phyloP scores from a whole-genome alignment of 2,888 invertebrate species.

The Drosophila lutescens region DNA sequence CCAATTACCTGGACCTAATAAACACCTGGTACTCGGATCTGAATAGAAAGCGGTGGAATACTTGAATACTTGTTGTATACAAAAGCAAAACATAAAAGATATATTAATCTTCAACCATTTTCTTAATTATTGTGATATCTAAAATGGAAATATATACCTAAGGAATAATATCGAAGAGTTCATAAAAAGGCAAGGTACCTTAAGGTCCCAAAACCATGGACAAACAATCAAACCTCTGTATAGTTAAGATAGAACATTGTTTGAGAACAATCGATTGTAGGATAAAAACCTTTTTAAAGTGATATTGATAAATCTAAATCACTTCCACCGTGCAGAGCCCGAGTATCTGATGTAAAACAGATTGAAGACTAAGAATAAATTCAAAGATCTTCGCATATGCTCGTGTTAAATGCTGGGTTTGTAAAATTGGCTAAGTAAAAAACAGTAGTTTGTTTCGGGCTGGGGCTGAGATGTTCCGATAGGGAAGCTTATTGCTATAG shows the following conservation, averaged over 20 bases:
- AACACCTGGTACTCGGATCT: background rate
- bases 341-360: background rate
- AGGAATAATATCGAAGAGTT: background rate
- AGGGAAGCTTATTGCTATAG: conserved; percentile 21
- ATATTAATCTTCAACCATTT: no score
- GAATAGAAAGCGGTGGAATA: no score
- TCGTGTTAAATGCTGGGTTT: conserved; percentile 19
- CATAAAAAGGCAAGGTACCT: background rate
- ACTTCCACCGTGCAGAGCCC: background rate
- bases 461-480: background rate
- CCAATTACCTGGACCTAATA: conserved; percentile 1
- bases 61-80: background rate
- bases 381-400: background rate
- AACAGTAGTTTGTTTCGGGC: conserved; percentile 16
- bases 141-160: background rate
- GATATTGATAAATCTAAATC: background rate
- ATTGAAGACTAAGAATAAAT: background rate
- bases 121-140: background rate
- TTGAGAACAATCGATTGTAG: no score
- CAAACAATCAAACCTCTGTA: no score
- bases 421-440: conserved; percentile 49
- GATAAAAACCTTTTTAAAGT: background rate
- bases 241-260: no score
- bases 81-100: background rate
- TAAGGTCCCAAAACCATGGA: background rate